A percentile compares a stretch with the other conserved stretches of the same genome.
Conservation (phyloP, 1,140 invertebrate species). For the Cyclargus thomasi region DNA sequence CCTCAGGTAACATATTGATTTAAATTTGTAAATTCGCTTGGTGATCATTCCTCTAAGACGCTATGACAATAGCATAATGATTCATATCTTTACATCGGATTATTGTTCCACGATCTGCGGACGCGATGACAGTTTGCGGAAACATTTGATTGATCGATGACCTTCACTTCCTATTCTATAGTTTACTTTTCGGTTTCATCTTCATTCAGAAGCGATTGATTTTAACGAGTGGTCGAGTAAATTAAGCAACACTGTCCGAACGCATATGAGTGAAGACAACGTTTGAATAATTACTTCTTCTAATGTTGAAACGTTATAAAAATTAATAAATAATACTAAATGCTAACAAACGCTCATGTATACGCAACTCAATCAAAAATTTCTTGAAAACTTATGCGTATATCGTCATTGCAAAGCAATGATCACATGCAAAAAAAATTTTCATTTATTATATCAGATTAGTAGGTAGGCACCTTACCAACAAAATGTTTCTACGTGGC, state of each 20-base stretch:
- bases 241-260: too few species aligned
- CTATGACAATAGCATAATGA: background rate
- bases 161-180: slow-evolving; percentile 18
- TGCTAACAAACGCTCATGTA: background rate
- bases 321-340: slow-evolving; percentile 1
- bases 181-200: background rate
- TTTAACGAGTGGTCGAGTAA: too few species aligned
- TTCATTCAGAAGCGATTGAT: too few species aligned
- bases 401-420: slow-evolving; percentile 1
- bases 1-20: too few species aligned
- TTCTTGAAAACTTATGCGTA: slow-evolving; percentile 2
- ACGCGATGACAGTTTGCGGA: slow-evolving; percentile 15
- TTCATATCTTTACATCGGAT: background rate
- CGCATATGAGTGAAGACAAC: background rate
- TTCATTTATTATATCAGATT: background rate
- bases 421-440: background rate
- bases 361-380: background rate
- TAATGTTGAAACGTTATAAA: background rate
- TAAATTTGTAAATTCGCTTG: too few species aligned
- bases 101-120: slow-evolving; percentile 13
- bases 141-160: slow-evolving; percentile 16
- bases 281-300: background rate
- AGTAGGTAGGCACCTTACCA: background rate
- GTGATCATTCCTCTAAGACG: too few species aligned
- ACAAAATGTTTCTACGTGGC: too few species aligned